phyloP scores from a whole-genome alignment of 2,113 vertebrate species.

The Boulengeromyrus knoepffleri region DNA sequence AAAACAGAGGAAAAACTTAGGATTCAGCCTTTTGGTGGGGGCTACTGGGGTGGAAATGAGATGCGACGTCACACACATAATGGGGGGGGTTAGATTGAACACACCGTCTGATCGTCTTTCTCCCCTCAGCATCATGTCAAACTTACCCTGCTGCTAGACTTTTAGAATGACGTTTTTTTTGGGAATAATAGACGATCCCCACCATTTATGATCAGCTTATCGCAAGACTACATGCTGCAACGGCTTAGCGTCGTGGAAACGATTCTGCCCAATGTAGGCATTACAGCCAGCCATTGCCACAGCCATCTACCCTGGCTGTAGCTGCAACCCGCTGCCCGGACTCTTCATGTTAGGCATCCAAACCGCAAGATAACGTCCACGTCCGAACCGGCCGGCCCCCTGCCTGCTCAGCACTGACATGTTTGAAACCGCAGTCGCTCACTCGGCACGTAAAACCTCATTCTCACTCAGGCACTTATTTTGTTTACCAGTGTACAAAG shows the following conservation, averaged over 20 bases:
- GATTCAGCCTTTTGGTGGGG: background rate
- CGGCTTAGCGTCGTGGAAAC: conserved; percentile 34
- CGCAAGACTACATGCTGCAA: conserved; percentile 39
- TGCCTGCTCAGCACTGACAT: background rate
- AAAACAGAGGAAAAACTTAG: background rate
- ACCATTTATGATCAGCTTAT: conserved; percentile 49
- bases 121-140: conserved; percentile 26
- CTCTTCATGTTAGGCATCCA: conserved; percentile 25
- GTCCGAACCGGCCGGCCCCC: background rate
- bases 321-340: conserved; percentile 16
- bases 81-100: background rate
- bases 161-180: conserved; percentile 22
- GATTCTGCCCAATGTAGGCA: conserved; percentile 37
- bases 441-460: conserved; percentile 28
- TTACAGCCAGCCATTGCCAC: conserved; percentile 24
- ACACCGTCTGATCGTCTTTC: conserved; percentile 14
- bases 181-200: conserved; percentile 46
- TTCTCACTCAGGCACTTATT: conserved; percentile 21
- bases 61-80: background rate
- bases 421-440: background rate
- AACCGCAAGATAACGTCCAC: conserved; percentile 28
- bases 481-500: conserved; percentile 27
- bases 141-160: conserved; percentile 27
- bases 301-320: conserved; percentile 31
- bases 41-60: background rate